Conservation (phyloP, 2,113 vertebrate genomes). For the Cyanoderma ruficeps region DNA sequence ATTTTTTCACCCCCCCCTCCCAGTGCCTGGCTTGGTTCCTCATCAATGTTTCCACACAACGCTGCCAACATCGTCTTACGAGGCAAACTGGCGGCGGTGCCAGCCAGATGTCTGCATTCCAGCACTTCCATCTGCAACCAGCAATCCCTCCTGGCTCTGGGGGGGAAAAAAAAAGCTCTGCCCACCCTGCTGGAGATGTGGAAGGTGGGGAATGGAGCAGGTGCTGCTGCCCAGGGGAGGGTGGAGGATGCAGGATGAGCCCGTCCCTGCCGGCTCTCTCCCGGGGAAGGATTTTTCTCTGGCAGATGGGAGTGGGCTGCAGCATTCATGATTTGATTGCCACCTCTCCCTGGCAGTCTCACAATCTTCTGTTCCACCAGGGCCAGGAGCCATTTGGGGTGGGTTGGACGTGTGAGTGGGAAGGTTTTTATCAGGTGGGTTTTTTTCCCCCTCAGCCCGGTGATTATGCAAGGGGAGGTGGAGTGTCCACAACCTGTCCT, state of each 20-base stretch:
- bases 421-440: neutral
- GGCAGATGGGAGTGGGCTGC: slow-evolving; percentile 68
- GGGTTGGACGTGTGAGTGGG: slow-evolving; percentile 29
- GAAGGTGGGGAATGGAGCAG: accelerated
- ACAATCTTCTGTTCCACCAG: neutral
- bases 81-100: neutral
- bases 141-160: neutral
- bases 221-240: neutral
- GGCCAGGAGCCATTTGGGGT: neutral
- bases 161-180: neutral
- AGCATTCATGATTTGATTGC: slow-evolving; percentile 37
- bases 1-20: accelerated
- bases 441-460: neutral
- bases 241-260: neutral
- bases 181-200: neutral
- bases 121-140: neutral
- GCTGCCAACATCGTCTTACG: accelerated
- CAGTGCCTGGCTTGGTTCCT: neutral
- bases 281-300: neutral
- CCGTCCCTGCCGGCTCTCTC: neutral
- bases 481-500: neutral
- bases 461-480: slow-evolving; percentile 24
- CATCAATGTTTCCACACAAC: neutral
- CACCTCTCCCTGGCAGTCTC: slow-evolving; percentile 42
- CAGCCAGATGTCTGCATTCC: neutral